These are phyloP conservation scores for Saccostrea glomerata DNA, from an alignment of 1,140 invertebrate species.

Conservation along the genomic window DNA sequence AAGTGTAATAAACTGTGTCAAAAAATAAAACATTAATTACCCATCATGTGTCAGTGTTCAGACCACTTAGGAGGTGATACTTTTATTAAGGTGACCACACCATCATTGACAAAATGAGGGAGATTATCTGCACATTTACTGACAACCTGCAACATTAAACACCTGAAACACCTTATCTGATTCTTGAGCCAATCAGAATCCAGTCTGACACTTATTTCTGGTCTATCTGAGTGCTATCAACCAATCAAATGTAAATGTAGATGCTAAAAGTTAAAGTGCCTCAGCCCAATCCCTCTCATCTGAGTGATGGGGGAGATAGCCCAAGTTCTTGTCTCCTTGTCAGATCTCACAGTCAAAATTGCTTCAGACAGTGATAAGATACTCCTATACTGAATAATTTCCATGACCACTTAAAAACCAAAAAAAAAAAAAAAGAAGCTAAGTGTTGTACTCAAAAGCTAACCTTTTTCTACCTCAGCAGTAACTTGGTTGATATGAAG, in stretches of 20 bases:
- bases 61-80: not conserved
- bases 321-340: constrained; percentile 17
- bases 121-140: not conserved
- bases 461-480: not conserved
- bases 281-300: not conserved
- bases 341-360: constrained; percentile 16
- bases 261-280: constrained; percentile 6
- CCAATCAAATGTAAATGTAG: constrained; percentile 28
- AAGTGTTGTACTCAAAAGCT: not conserved
- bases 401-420: not conserved
- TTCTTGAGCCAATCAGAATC: not conserved
- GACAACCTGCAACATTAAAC: constrained; percentile 5
- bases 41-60: not conserved
- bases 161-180: constrained; percentile 30
- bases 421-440: not conserved
- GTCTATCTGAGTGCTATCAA: not conserved
- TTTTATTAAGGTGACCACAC: not conserved
- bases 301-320: constrained; percentile 2
- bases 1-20: not conserved
- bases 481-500: not conserved
- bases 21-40: not conserved
- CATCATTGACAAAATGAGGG: constrained; percentile 16
- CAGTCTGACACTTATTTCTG: constrained; percentile 6
- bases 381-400: not conserved
- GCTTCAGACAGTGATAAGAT: constrained; percentile 19